Evolutionary conservation across 2,113 vertebrate genomes (phyloP), one percentile per base, ranked within the genome.

Genomic region (Ailurus styani): DNA sequence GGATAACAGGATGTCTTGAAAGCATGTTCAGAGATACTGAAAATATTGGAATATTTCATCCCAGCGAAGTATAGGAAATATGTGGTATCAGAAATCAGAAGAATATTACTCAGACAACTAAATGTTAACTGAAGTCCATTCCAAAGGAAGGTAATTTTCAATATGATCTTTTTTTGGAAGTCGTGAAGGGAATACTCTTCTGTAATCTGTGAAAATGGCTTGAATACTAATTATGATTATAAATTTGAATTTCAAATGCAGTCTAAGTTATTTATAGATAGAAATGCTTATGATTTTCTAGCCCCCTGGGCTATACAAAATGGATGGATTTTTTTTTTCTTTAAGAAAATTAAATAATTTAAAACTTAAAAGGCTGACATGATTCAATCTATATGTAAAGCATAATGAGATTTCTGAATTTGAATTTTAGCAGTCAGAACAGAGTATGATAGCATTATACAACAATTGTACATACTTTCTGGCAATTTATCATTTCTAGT

Each of bases 161-260:
- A 52, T 87, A 62, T 10, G 6, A 89, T 55, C 1, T 25, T 81
- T 47, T 62, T 77, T 70, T 66, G 9, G 17, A 91, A 84, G 45
- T 68, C n/a, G 4, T 85, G 23, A 77, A 57, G 55, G 40, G 42
- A 91, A 86, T 87, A 79, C 1, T 62, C 18, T 90, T 93, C 13
- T 73, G 12, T 81, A 88, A 57, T 93, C 52, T 95, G 29, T 88
- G 40, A 77, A 93, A 82, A 66, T 88, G 37, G 4, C 85, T 95
- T 25, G 15, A 93, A 90, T 93, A 96, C 45, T 94, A 93, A 97
- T 96, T 93, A 73, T 64, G 17, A 90, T 83, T 96, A 34, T 17
- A 96, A 89, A 96, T 96, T 88, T 91, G 91, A 96, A 96, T 86
- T 97, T 97, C 40, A 96, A 93, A 96, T 96, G 17, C 13, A 89